phyloP scores from a whole-genome alignment of 2,888 invertebrate species.

The Heteromyza rotundicornis region DNA sequence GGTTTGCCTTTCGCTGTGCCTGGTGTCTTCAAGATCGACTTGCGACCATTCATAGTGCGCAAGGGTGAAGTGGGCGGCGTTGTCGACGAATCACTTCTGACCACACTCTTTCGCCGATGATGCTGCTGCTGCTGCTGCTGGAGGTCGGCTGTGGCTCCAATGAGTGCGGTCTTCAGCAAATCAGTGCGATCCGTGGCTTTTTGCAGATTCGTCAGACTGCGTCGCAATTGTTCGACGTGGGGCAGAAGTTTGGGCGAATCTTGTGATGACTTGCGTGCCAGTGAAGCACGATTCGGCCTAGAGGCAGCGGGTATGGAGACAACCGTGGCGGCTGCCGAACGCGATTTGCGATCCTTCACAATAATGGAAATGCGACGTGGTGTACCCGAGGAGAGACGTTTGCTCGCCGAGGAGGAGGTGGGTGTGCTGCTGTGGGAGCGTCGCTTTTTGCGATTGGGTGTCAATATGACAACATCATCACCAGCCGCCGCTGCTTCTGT shows the following conservation, averaged over 20 bases:
- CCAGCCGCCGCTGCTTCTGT: not conserved
- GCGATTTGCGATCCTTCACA: slow-evolving; percentile 30
- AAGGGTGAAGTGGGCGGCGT: not conserved
- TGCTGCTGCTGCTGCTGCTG: not conserved
- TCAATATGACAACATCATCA: slow-evolving; percentile 25
- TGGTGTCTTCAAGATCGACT: slow-evolving; percentile 57
- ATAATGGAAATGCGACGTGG: slow-evolving; percentile 27
- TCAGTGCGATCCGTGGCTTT: slow-evolving; percentile 1
- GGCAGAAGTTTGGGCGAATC: slow-evolving; percentile 8
- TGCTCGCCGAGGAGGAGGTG: not conserved
- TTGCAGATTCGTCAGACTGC: slow-evolving; percentile 4
- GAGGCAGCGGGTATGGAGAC: slow-evolving; percentile 7
- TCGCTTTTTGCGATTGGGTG: slow-evolving; percentile 25
- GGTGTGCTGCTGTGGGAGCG: slow-evolving; percentile 16
- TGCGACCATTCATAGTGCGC: slow-evolving; percentile 27
- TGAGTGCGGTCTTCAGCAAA: slow-evolving; percentile 35
- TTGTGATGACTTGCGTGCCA: not conserved
- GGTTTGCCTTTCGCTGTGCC: slow-evolving; percentile 41
- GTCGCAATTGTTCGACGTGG: not conserved
- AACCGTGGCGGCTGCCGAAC: slow-evolving; percentile 12
- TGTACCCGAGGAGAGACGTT: not conserved
- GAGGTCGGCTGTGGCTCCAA: slow-evolving; percentile 27
- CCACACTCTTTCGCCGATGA: too few species aligned
- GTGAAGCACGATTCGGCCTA: not conserved
- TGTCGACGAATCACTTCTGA: not conserved